A percentile compares a stretch with the other conserved stretches of the same genome.
phyloP scores from a whole-genome alignment of 2,113 vertebrate species.

The Bostrychus sinensis region DNA sequence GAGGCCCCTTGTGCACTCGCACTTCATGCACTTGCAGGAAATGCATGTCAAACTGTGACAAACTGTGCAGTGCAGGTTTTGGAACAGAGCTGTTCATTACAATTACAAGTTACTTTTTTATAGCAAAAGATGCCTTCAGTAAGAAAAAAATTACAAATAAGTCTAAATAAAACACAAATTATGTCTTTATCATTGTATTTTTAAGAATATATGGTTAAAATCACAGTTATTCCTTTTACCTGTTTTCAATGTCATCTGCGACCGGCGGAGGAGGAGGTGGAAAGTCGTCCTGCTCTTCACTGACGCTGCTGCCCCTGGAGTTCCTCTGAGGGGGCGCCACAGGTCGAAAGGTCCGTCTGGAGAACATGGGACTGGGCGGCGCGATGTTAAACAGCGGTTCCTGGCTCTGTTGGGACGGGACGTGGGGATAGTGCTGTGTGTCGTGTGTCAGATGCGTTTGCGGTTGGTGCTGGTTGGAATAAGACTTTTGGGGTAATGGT shows the following conservation, averaged over 20 bases:
- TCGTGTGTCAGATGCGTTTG: neutral
- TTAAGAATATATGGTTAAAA: too few relatives aligned
- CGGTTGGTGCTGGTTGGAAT: conserved; percentile 11
- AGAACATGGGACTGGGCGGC: conserved; percentile 68
- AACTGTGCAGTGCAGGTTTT: too few relatives aligned
- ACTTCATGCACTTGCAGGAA: too few relatives aligned
- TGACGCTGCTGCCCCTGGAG: neutral
- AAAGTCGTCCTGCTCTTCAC: conserved; percentile 9
- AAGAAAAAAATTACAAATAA: too few relatives aligned
- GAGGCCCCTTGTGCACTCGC: too few relatives aligned
- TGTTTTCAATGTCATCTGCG: conserved; percentile 17
- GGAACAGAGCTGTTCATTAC: too few relatives aligned
- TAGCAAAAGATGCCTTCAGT: too few relatives aligned
- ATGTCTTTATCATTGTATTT: too few relatives aligned
- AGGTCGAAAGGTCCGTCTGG: conserved; percentile 71
- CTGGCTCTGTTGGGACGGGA: conserved; percentile 31
- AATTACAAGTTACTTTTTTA: too few relatives aligned
- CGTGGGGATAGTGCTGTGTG: neutral
- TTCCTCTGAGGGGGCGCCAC: conserved; percentile 59
- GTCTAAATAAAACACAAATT: too few relatives aligned
- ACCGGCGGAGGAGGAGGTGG: neutral
- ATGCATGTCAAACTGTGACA: too few relatives aligned
- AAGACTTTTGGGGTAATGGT: fast-evolving
- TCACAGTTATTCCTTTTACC: too few relatives aligned
- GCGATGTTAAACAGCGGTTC: neutral